These are phyloP conservation scores for Clinocottus analis DNA, from an alignment of 2,113 vertebrate species.

Conservation along the genomic window DNA sequence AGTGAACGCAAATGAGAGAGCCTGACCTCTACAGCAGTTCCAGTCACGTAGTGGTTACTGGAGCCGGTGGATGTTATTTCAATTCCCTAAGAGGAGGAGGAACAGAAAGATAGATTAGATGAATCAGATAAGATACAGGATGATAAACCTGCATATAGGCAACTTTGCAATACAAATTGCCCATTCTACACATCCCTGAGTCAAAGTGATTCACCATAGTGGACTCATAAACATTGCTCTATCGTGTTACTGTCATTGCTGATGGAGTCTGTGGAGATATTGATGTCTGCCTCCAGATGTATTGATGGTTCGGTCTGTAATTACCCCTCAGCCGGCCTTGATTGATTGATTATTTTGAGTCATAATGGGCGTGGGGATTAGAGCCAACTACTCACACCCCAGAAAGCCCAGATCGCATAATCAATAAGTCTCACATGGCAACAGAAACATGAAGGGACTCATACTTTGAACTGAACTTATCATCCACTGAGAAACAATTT, in stretches of 20 bases:
- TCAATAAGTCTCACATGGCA: conserved; percentile 28
- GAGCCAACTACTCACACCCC: conserved; percentile 18
- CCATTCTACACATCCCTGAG: background rate
- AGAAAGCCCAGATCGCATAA: conserved; percentile 17
- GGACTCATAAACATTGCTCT: conserved; percentile 2
- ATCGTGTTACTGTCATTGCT: conserved; percentile 10
- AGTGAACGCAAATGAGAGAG: conserved; percentile 11
- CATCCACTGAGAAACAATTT: background rate
- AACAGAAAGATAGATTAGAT: conserved; percentile 7
- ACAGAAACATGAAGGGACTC: conserved; percentile 12
- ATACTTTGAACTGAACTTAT: background rate
- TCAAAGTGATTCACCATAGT: conserved; percentile 9
- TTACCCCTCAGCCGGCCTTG: conserved; percentile 22
- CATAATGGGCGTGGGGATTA: background rate
- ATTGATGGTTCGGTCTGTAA: conserved; percentile 25
- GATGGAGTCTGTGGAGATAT: conserved; percentile 6
- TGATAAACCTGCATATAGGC: background rate
- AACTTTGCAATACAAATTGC: background rate
- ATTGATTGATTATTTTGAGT: conserved; percentile 37
- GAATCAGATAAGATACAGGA: background rate
- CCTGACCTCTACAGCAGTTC: conserved; percentile 83
- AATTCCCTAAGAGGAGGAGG: conserved; percentile 82
- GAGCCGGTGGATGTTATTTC: conserved; percentile 89
- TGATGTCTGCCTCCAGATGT: conserved; percentile 24
- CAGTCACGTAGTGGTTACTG: conserved; percentile 90